Conservation (phyloP, 1,140 invertebrate species). For the Cryptotermes secundus region DNA sequence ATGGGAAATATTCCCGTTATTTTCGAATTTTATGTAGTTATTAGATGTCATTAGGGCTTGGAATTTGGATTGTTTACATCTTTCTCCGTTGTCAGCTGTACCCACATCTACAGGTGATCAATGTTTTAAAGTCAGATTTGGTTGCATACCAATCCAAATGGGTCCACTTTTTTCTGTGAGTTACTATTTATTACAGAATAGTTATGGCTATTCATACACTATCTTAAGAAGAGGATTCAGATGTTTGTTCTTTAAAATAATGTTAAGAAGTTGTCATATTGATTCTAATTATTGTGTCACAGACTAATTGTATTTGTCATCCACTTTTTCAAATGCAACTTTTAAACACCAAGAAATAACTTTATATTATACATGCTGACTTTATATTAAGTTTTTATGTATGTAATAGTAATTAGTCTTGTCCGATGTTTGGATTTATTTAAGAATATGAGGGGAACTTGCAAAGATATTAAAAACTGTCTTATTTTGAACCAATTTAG, state of each 20-base stretch:
- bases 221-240: neutral
- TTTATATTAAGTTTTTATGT: neutral
- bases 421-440: neutral
- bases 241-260: neutral
- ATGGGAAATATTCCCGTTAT: neutral
- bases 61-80: neutral
- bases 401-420: neutral
- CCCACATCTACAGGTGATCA: neutral
- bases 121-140: neutral
- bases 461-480: neutral
- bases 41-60: neutral
- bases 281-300: neutral
- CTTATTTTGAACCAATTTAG: neutral
- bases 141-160: neutral
- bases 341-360: conserved; percentile 12
- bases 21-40: neutral
- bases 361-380: neutral
- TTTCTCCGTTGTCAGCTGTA: neutral
- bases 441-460: neutral
- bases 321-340: neutral
- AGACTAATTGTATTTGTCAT: neutral
- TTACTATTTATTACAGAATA: neutral
- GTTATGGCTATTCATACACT: neutral
- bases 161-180: neutral
- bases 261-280: neutral